Base-by-base conservation (phyloP, 2,888 invertebrate species). In the Lepidochrysops patricia region DNA sequence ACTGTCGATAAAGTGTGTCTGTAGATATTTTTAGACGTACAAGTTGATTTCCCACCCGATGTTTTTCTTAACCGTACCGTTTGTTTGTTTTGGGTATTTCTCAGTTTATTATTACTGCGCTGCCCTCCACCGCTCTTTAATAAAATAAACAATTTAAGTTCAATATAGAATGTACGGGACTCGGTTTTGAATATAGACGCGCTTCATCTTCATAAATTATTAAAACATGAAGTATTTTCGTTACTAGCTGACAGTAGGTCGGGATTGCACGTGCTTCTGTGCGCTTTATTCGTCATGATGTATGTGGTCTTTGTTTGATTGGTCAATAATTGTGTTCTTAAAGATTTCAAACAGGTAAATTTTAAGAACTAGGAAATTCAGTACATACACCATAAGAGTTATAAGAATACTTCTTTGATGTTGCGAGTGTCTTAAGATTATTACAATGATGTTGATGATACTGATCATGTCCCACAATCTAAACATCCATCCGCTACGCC, bases 71-170 rank as follows among this genome's bases (percentile, higher is more conserved):
- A 29, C 9, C 32, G 54, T 12, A n/a, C 4, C 9, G 29, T 5
- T 19, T 29, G 32, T 54, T 19, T 54, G 12, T 29, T 4, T 29
- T 32, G 29, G 15, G 12, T 54, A 15, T 32, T 32, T 54, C 29
- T 54, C 12, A 15, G 54, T 54, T 54, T 54, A 12, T 54, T 54
- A 29, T 54, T 54, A 54, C 32, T 19, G 0, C 3, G 19, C 4
- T 7, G 54, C 54, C 15, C 54, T 54, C 32, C 29, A 26, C 25
- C 1, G 13, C 19, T 32, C 12, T 13, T 54, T 54, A 19, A 54
- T 32, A 54, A n/a, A 29, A 54, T 54, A 54, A 54, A 54, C 29
- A 54, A 54, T 54, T 32, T 2, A 32, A 54, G 54, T 32, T 54
- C 29, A 19, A 12, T 54, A 4, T 54, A 54, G 54, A 54, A 27